phyloP scores from a whole-genome alignment of 1,140 invertebrate species.

The Aricia agestis region DNA sequence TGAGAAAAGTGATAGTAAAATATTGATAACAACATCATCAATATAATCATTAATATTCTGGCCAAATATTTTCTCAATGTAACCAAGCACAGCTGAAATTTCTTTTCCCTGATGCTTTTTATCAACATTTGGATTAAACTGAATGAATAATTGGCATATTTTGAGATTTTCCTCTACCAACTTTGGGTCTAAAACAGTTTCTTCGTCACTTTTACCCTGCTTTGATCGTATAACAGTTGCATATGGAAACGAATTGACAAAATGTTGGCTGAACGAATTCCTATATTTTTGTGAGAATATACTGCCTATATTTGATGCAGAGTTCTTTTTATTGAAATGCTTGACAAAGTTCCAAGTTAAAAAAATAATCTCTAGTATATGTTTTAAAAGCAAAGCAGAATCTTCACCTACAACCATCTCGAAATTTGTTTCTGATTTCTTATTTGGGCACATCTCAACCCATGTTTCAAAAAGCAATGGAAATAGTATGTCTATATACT shows the following conservation, averaged over 20 bases:
- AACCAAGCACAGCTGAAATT: slow-evolving; percentile 56
- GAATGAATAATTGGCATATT: slow-evolving; percentile 73
- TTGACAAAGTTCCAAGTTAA: slow-evolving; percentile 76
- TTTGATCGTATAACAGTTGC: slow-evolving; percentile 48
- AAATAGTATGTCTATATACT: slow-evolving; percentile 79
- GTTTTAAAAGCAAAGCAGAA: slow-evolving; percentile 76
- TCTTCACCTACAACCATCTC: slow-evolving; percentile 75
- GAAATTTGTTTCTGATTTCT: slow-evolving; percentile 43
- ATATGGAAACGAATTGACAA: slow-evolving; percentile 77
- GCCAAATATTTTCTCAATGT: slow-evolving; percentile 68
- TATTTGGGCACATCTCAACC: slow-evolving; percentile 80
- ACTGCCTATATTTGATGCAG: slow-evolving; percentile 50
- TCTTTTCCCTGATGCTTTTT: slow-evolving; percentile 52
- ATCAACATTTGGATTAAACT: slow-evolving; percentile 64
- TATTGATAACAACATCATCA: slow-evolving; percentile 51
- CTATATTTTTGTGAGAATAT: slow-evolving; percentile 76
- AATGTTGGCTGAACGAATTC: slow-evolving; percentile 68
- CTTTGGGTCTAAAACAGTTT: slow-evolving; percentile 68
- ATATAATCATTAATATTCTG: slow-evolving; percentile 40
- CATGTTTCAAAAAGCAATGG: slow-evolving; percentile 85
- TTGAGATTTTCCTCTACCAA: slow-evolving; percentile 74
- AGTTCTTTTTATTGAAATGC: slow-evolving; percentile 44
- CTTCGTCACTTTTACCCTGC: slow-evolving; percentile 37
- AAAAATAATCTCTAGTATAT: slow-evolving; percentile 76
- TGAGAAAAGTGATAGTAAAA: slow-evolving; percentile 62